A percentile compares a stretch with the other conserved stretches of the same genome.
phyloP scores from a whole-genome alignment of 1,140 invertebrate species.

The Cotesia glomerata region DNA sequence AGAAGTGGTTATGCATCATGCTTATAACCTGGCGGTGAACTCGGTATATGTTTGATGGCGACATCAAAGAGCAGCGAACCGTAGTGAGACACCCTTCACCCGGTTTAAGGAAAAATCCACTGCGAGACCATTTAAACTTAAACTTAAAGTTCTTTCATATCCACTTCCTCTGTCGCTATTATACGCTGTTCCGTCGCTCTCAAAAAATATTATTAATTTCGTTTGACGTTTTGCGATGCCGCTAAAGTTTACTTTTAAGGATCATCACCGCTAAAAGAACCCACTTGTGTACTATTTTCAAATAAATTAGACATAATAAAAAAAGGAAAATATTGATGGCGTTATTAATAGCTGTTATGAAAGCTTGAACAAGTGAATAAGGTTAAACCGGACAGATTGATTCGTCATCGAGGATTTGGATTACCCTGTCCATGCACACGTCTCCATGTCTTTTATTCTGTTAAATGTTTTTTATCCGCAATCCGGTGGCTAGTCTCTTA shows the following conservation, averaged over 20 bases:
- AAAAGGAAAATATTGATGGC: not conserved
- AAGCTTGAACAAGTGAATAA: not conserved
- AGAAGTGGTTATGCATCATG: constrained; percentile 29
- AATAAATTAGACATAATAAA: no score
- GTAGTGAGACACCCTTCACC: not conserved
- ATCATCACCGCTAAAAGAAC: no score
- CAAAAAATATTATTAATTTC: constrained; percentile 43
- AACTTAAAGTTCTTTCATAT: constrained; percentile 1
- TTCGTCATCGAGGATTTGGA: constrained; percentile 14
- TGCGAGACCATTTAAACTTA: not conserved
- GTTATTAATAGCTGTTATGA: not conserved
- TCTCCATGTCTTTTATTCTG: not conserved
- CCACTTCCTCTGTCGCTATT: no score
- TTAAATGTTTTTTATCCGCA: constrained; percentile 48
- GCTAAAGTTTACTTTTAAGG: not conserved
- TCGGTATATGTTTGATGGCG: constrained; percentile 6
- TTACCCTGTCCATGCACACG: constrained; percentile 16
- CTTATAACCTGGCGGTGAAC: not conserved
- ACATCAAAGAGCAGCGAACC: constrained; percentile 32
- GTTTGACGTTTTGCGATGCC: constrained; percentile 34
- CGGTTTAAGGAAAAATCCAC: not conserved
- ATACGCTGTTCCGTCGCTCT: not conserved
- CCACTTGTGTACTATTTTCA: no score
- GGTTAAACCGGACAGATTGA: constrained; percentile 1
- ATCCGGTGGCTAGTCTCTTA: constrained; percentile 44